Evolutionary conservation across 2,113 vertebrate genomes (phyloP), one percentile per base, ranked within the genome.

Genomic region (Verasper variegatus): DNA sequence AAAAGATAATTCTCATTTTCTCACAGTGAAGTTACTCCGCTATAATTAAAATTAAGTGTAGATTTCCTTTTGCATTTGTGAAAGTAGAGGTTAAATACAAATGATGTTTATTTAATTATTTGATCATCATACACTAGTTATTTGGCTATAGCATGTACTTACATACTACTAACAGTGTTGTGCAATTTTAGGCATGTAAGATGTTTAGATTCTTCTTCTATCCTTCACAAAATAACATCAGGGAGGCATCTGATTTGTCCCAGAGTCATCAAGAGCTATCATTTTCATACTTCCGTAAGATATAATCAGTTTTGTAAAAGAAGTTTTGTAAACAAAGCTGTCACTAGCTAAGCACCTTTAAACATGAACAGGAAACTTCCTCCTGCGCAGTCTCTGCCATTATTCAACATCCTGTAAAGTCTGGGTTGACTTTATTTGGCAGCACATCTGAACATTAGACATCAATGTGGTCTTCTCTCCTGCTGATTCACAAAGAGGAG

Each of bases 391-490:
- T 4, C 35, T 73, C 24, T 17, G 15, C 5, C 31, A 59, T 66
- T 72, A 72, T 37, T 78, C 74, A 71, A 55, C 15, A 54, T 31
- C 9, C n/a, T 68, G 61, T 64, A 52, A 37, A 65, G 58, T 57
- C 26, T 26, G 47, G 58, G 51, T 37, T 10, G 27, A 14, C 52
- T 84, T 18, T 64, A 23, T 56, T 61, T 0, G 35, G 31, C 21
- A 59, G 55, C 58, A 59, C 61, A 55, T 49, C 40, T 63, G 8
- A 81, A 70, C 68, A 51, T 26, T 5, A 63, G 59, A 37, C 27
- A 81, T 69, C 52, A 49, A 31, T 59, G 63, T 8, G 5, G 59
- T 63, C 65, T 80, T 73, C n/a, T 56, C 40, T 74, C 57, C 31
- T 47, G 37, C 23, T 71, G 76, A 85, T 57, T 78, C 71, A 65